Percentiles rank a stretch among this genome's conserved stretches.
phyloP scores from a whole-genome alignment of 2,797 vertebrate species.

The Acanthornis magna region DNA sequence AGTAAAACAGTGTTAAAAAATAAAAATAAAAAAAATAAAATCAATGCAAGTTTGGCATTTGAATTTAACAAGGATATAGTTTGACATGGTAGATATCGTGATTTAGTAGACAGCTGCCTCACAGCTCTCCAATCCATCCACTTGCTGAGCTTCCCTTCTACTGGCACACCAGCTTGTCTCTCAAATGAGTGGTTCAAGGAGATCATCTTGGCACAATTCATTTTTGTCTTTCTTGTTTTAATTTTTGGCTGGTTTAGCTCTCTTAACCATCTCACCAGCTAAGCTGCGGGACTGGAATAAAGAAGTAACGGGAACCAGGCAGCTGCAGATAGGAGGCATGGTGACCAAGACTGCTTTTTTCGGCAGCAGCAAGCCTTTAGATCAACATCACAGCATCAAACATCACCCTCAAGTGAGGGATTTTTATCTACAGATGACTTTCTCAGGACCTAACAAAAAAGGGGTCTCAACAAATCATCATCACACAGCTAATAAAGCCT shows the following conservation, averaged over 20 bases:
- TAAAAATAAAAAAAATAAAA: neutral
- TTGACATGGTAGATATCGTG: neutral
- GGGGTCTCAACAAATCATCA: constrained; percentile 18
- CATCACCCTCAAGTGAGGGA: neutral
- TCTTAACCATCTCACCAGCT: neutral
- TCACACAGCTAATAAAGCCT: constrained; percentile 17
- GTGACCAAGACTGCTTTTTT: neutral
- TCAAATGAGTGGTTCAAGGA: neutral
- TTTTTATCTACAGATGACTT: constrained; percentile 23
- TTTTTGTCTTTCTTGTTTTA: neutral
- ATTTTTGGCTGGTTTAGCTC: neutral
- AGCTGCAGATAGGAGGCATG: neutral
- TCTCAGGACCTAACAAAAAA: constrained; percentile 49
- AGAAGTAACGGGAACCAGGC: neutral
- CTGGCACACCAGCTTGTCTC: neutral
- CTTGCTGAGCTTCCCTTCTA: neutral
- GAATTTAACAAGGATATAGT: neutral
- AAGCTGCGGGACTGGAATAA: neutral
- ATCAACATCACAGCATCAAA: neutral
- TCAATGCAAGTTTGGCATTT: neutral
- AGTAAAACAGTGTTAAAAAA: neutral
- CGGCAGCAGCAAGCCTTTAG: neutral
- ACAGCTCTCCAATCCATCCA: neutral
- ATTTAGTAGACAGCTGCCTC: neutral
- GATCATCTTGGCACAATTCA: neutral